Conservation (phyloP, 2,113 vertebrate species). For the Cyprinodon brontotheroides region DNA sequence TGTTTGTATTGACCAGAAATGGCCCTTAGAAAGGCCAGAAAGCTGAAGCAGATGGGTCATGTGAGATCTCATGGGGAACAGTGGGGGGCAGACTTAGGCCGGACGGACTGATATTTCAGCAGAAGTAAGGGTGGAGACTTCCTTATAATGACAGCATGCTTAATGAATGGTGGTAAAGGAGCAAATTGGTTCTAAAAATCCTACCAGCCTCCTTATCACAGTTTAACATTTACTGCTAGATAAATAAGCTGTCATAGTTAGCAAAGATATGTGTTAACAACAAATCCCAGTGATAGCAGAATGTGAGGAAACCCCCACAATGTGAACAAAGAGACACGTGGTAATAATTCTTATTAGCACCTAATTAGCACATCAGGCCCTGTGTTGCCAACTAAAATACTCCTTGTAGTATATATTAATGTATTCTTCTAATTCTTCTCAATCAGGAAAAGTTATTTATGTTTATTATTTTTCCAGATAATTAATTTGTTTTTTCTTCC, state of each 20-base stretch:
- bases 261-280: slow-evolving; percentile 17
- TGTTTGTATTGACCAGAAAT: slow-evolving; percentile 36
- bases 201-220: background rate
- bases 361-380: background rate
- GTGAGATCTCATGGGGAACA: slow-evolving; percentile 43
- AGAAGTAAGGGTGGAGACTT: slow-evolving; percentile 41
- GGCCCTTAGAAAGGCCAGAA: slow-evolving; percentile 60
- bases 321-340: background rate
- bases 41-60: slow-evolving; percentile 68
- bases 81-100: slow-evolving; percentile 28
- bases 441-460: background rate
- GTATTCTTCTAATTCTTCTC: background rate
- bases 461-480: background rate
- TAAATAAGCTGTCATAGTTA: background rate
- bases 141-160: slow-evolving; percentile 50
- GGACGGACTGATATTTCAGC: slow-evolving; percentile 67
- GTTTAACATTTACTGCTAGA: background rate
- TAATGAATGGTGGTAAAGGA: slow-evolving; percentile 41
- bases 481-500: background rate
- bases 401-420: background rate
- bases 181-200: slow-evolving; percentile 48
- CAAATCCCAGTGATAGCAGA: slow-evolving; percentile 26
- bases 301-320: slow-evolving; percentile 11
- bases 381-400: background rate
- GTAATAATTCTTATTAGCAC: slow-evolving; percentile 14